phyloP scores from a whole-genome alignment of 2,797 vertebrate genomes.

The Danio albolineatus region DNA sequence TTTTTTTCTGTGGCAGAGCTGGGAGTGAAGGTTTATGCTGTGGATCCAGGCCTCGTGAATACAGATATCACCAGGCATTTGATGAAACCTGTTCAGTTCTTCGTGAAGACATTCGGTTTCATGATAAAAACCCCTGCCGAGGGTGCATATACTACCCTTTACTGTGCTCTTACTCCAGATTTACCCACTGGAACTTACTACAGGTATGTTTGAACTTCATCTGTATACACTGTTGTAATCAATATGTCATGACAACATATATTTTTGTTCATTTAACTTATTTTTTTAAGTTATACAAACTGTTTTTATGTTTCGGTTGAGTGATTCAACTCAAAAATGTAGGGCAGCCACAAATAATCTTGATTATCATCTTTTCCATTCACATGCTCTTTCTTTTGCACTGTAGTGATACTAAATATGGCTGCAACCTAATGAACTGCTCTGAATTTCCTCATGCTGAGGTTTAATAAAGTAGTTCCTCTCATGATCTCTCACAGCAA shows the following conservation, averaged over 20 bases:
- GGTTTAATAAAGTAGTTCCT: neutral
- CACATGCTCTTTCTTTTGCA: neutral
- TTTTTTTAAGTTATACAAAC: no score
- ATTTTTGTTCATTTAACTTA: no score
- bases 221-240: no score
- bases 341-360: neutral
- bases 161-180: slow-evolving; percentile 73
- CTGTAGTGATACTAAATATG: neutral
- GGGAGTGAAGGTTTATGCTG: slow-evolving; percentile 71
- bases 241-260: no score
- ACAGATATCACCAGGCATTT: slow-evolving; percentile 71
- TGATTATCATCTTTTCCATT: neutral
- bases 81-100: slow-evolving; percentile 57
- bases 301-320: no score
- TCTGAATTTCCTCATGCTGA: neutral
- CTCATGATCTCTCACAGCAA: slow-evolving; percentile 62
- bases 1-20: slow-evolving; percentile 60
- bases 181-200: slow-evolving; percentile 73
- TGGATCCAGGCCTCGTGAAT: slow-evolving; percentile 74
- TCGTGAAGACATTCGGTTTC: slow-evolving; percentile 60
- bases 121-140: slow-evolving; percentile 73
- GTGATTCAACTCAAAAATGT: no score
- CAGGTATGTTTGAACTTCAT: slow-evolving; percentile 67
- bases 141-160: slow-evolving; percentile 74
- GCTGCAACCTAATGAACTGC: neutral